Evolutionary conservation across 2,113 vertebrate species (phyloP).

Genomic region (Rhineura floridana): DNA sequence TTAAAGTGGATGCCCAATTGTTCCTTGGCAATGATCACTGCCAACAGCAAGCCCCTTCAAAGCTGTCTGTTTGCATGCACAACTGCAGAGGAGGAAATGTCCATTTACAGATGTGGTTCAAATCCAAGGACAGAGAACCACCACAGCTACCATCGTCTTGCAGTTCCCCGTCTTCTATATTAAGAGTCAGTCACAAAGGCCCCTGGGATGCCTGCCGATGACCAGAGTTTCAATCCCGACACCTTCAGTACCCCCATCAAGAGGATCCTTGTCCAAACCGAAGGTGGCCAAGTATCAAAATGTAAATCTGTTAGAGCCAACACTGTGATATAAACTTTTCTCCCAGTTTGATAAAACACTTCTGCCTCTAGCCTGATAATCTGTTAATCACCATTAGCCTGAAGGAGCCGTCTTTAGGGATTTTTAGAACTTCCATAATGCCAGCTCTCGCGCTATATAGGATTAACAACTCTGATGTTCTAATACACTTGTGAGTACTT

Average conservation of each 20-base stretch:
- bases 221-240: slow-evolving; percentile 1
- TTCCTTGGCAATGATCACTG: too few species aligned
- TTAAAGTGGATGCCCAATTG: too few species aligned
- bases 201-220: background rate
- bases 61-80: too few species aligned
- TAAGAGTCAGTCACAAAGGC: fast-evolving
- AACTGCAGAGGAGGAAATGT: too few species aligned
- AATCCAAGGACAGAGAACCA: background rate
- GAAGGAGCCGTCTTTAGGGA: background rate
- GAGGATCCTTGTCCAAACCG: background rate
- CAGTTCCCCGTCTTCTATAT: background rate
- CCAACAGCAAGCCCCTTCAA: too few species aligned
- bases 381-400: background rate
- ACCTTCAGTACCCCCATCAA: background rate
- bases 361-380: fast-evolving
- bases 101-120: too few species aligned
- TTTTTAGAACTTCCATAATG: background rate
- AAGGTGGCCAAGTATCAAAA: background rate
- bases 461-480: background rate
- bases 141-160: background rate
- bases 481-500: background rate
- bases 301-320: background rate
- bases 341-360: background rate
- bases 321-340: background rate
- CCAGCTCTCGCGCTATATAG: fast-evolving